Conservation (phyloP, 2,888 invertebrate genomes). For the Nymphalis c-album region DNA sequence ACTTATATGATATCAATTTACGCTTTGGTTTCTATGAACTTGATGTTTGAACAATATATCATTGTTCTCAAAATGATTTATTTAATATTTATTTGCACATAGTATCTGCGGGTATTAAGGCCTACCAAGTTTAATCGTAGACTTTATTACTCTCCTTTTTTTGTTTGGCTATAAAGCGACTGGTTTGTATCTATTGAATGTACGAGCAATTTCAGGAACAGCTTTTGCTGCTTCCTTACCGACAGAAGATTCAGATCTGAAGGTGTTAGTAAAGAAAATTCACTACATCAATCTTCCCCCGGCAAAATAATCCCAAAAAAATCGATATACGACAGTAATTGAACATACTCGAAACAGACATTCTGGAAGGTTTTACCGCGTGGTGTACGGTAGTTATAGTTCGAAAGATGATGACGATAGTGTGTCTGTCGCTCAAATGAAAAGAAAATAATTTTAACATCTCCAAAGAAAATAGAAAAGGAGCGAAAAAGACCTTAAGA, state of each 20-base stretch:
- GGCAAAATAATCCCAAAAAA: neutral
- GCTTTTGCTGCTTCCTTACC: constrained; percentile 16
- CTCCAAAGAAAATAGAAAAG: no score
- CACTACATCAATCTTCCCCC: no score
- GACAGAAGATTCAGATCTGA: neutral
- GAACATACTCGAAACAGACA: neutral
- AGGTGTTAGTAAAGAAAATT: no score
- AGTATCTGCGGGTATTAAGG: neutral
- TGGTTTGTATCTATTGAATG: constrained; percentile 34
- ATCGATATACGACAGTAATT: constrained; percentile 6
- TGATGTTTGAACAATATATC: neutral
- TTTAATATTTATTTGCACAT: no score
- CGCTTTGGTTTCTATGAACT: neutral
- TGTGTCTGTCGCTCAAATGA: constrained; percentile 7
- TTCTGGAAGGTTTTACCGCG: neutral
- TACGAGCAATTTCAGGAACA: constrained; percentile 19
- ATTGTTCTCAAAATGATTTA: no score
- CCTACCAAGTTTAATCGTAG: neutral
- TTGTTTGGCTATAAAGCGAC: constrained; percentile 32
- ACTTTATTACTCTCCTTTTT: neutral
- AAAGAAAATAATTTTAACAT: constrained; percentile 11
- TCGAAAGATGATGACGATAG: constrained; percentile 5
- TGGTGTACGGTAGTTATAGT: no score
- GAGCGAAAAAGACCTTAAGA: no score
- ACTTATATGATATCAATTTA: neutral